Percentiles rank a stretch among this genome's conserved stretches.
phyloP scores from a whole-genome alignment of 1,140 invertebrate genomes.

The Pinna nobilis region DNA sequence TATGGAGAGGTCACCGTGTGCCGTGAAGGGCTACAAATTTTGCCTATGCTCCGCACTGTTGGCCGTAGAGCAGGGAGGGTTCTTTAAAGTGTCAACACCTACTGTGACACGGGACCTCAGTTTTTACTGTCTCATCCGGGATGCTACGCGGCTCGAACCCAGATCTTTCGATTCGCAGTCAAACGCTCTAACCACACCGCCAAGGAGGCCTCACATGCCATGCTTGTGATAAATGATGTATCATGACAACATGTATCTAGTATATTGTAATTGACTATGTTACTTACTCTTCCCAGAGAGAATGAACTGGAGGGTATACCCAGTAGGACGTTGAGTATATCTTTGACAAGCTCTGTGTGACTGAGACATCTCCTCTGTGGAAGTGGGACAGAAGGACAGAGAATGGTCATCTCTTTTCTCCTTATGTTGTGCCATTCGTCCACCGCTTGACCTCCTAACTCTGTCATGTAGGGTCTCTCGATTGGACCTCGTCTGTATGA shows the following conservation, averaged over 20 bases:
- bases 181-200: too few relatives aligned
- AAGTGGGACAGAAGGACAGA: conserved; percentile 27
- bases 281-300: background rate
- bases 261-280: background rate
- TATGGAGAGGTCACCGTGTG: too few relatives aligned
- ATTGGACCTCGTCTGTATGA: conserved; percentile 41
- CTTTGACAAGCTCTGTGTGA: conserved; percentile 45
- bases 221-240: background rate
- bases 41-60: too few relatives aligned
- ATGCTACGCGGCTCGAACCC: too few relatives aligned
- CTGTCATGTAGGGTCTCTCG: conserved; percentile 64
- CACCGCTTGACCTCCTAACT: conserved; percentile 57
- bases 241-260: background rate
- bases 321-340: conserved; percentile 58
- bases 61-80: too few relatives aligned
- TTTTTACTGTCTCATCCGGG: too few relatives aligned
- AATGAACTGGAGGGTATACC: conserved; percentile 61
- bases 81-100: too few relatives aligned
- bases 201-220: background rate
- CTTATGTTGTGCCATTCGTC: conserved; percentile 50
- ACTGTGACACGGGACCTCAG: too few relatives aligned
- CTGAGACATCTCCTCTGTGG: conserved; percentile 26
- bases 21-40: too few relatives aligned
- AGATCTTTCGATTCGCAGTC: too few relatives aligned
- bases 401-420: conserved; percentile 30